These are phyloP conservation scores for Podargus strigoides DNA, from an alignment of 2,797 vertebrate species.

Conservation along the genomic window DNA sequence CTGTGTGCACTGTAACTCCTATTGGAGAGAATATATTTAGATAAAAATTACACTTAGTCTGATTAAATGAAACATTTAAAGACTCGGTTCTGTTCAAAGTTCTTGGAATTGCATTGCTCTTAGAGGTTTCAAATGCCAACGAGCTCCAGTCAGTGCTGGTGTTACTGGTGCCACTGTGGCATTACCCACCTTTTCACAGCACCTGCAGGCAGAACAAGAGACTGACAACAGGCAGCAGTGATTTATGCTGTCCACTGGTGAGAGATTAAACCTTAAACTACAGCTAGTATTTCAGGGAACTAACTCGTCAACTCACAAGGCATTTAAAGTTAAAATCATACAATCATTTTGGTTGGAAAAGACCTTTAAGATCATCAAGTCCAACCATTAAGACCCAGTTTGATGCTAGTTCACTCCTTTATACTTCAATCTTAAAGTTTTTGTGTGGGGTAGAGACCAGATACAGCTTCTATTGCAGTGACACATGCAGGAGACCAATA, in stretches of 20 bases:
- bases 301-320: not conserved
- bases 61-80: slow-evolving; percentile 57
- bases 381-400: too few species aligned
- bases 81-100: not conserved
- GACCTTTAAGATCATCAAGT: too few species aligned
- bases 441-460: not conserved
- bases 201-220: not conserved
- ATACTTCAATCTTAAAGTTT: not conserved
- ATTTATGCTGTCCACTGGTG: accelerated
- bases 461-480: not conserved
- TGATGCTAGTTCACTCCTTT: not conserved
- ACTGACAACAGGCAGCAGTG: not conserved
- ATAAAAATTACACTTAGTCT: not conserved
- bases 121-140: not conserved
- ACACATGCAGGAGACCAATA: accelerated
- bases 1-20: slow-evolving; percentile 23
- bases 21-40: not conserved
- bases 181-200: not conserved
- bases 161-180: not conserved
- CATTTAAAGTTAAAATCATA: accelerated
- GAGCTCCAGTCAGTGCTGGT: not conserved
- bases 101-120: not conserved
- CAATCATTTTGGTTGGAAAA: too few species aligned
- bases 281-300: not conserved
- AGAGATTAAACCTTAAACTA: not conserved